Evolutionary conservation across 2,888 invertebrate species (phyloP).

Genomic region (Campoletis raptor): DNA sequence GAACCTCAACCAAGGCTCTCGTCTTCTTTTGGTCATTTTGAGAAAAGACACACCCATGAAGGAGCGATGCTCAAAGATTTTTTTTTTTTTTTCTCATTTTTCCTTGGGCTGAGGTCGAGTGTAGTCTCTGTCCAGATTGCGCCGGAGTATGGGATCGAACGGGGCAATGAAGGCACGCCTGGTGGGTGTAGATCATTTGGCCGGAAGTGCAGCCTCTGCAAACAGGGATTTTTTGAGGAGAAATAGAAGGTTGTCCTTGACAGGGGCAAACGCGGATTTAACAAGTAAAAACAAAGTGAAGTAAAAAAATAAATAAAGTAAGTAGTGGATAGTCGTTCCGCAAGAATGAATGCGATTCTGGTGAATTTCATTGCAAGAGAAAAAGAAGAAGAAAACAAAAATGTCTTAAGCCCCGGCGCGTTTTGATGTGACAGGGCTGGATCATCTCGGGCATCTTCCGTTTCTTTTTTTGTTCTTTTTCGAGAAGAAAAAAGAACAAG

Average conservation of each 20-base stretch:
- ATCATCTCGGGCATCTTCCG: constrained; percentile 21
- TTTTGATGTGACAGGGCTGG: constrained; percentile 57
- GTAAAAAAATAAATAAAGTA: background rate
- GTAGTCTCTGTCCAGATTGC: constrained; percentile 49
- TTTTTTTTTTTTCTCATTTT: too few relatives aligned
- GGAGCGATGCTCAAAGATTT: constrained; percentile 25
- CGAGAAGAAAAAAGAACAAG: constrained; percentile 28
- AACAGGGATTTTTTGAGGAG: background rate
- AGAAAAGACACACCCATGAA: constrained; percentile 4
- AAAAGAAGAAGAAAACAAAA: constrained; percentile 10
- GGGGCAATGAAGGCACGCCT: background rate
- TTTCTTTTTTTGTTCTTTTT: constrained; percentile 2
- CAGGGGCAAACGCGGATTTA: background rate
- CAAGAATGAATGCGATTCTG: constrained; percentile 9
- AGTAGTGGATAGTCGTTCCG: background rate
- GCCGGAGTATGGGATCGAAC: background rate
- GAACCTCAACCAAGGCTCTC: constrained; percentile 12
- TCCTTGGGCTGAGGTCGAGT: background rate
- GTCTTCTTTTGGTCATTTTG: background rate
- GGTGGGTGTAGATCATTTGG: constrained; percentile 9
- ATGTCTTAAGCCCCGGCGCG: constrained; percentile 15
- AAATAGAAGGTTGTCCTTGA: background rate
- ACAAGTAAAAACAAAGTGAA: background rate
- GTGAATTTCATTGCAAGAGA: constrained; percentile 9
- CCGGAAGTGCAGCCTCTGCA: constrained; percentile 32